These are phyloP conservation scores for Apamea sordens DNA, from an alignment of 2,888 invertebrate genomes.

Conservation along the genomic window DNA sequence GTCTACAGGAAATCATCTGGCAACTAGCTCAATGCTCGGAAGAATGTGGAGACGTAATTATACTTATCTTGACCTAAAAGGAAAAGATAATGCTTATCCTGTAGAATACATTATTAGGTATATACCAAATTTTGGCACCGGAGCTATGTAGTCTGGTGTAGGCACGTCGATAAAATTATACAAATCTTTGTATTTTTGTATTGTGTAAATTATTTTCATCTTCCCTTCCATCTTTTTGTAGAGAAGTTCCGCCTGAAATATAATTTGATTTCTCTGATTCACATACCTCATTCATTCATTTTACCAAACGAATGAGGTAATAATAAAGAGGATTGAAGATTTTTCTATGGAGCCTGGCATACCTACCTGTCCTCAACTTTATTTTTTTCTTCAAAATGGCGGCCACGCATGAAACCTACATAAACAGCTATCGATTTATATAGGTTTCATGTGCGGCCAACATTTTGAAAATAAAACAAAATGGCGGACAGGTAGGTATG, in stretches of 20 bases:
- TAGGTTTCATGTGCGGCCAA: not conserved
- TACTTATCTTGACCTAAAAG: not conserved
- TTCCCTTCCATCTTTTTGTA: constrained; percentile 92
- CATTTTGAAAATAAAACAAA: not conserved
- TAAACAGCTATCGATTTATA: not conserved
- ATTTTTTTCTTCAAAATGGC: not conserved
- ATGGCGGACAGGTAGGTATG: not conserved
- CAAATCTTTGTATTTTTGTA: constrained; percentile 81
- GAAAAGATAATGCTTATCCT: not conserved
- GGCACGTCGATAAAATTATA: constrained; percentile 88
- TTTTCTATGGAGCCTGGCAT: not conserved
- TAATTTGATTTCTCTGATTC: not conserved
- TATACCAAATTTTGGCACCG: constrained; percentile 83
- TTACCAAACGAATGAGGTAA: not conserved
- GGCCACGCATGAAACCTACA: not conserved
- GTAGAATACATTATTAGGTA: not conserved
- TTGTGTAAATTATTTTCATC: constrained; percentile 91
- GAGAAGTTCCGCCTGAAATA: constrained; percentile 82
- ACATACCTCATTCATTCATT: not conserved
- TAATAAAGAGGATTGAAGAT: not conserved
- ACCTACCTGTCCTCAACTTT: not conserved
- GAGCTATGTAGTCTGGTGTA: constrained; percentile 80
- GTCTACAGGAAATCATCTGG: not conserved
- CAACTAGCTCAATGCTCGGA: not conserved
- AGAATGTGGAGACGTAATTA: not conserved